Conservation (phyloP, 2,888 invertebrate genomes). For the Diadegma fenestrale region DNA sequence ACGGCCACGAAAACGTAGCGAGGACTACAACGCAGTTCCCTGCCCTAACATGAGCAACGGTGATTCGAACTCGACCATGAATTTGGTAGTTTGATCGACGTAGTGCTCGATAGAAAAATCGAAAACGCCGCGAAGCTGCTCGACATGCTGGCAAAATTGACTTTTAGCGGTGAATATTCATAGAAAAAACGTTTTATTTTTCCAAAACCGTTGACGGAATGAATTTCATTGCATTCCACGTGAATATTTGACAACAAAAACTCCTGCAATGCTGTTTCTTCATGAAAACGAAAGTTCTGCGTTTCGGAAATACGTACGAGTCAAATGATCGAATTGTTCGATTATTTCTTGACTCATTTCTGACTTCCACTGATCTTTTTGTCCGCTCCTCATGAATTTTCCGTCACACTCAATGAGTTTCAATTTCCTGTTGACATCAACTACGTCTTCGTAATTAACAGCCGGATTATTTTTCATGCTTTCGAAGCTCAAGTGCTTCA, state of each 20-base stretch:
- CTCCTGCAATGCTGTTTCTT: not conserved
- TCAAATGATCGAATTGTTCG: constrained; percentile 85
- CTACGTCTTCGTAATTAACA: constrained; percentile 86
- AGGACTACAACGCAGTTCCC: too few relatives aligned
- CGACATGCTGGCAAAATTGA: too few relatives aligned
- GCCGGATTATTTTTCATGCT: constrained; percentile 87
- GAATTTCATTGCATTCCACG: not conserved
- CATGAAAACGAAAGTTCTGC: constrained; percentile 72
- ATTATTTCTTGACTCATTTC: constrained; percentile 81
- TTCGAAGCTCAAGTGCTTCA: constrained; percentile 86
- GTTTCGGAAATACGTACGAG: constrained; percentile 78
- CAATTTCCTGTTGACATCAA: constrained; percentile 81
- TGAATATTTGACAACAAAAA: too few relatives aligned
- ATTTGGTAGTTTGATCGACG: too few relatives aligned
- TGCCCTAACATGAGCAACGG: too few relatives aligned
- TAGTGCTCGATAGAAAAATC: too few relatives aligned
- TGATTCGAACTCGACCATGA: too few relatives aligned
- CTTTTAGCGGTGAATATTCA: too few relatives aligned
- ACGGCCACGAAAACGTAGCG: too few relatives aligned
- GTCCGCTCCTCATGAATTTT: constrained; percentile 85
- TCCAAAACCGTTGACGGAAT: not conserved
- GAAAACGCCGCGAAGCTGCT: too few relatives aligned
- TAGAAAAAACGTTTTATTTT: too few relatives aligned
- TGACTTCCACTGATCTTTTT: constrained; percentile 84
- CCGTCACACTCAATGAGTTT: constrained; percentile 81